Evolutionary conservation across 2,797 vertebrate genomes (phyloP).

Genomic region (Morus bassanus): DNA sequence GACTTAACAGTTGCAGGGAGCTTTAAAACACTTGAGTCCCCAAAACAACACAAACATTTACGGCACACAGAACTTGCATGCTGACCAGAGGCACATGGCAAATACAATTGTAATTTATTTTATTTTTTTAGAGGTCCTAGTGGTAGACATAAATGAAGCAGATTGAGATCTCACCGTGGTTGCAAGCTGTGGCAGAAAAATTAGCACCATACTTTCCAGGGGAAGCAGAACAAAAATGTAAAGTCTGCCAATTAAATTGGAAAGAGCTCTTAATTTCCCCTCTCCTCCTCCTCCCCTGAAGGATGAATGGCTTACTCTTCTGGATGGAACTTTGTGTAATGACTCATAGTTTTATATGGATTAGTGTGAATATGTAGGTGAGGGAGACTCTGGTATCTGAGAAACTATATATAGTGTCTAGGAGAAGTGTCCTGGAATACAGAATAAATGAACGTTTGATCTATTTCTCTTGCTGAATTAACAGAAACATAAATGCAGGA

Average conservation of each 20-base stretch:
- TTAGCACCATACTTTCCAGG: constrained; percentile 55
- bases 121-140: neutral
- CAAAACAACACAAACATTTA: neutral
- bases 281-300: constrained; percentile 32
- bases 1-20: neutral
- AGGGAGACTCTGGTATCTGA: constrained; percentile 43
- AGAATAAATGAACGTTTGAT: constrained; percentile 22
- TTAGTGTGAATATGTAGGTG: constrained; percentile 61
- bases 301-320: constrained; percentile 61
- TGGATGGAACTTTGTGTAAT: constrained; percentile 59
- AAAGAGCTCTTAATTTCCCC: constrained; percentile 64
- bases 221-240: constrained; percentile 61
- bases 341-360: constrained; percentile 63
- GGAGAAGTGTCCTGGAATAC: constrained; percentile 28
- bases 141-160: neutral
- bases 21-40: neutral
- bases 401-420: constrained; percentile 41
- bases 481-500: constrained; percentile 14
- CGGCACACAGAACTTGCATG: neutral
- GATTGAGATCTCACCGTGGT: neutral
- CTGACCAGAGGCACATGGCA: neutral
- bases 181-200: constrained; percentile 50
- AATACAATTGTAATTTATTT: neutral
- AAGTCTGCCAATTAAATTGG: constrained; percentile 68
- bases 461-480: constrained; percentile 21